phyloP scores from a whole-genome alignment of 2,888 invertebrate species.

The Odontomyia ornata region DNA sequence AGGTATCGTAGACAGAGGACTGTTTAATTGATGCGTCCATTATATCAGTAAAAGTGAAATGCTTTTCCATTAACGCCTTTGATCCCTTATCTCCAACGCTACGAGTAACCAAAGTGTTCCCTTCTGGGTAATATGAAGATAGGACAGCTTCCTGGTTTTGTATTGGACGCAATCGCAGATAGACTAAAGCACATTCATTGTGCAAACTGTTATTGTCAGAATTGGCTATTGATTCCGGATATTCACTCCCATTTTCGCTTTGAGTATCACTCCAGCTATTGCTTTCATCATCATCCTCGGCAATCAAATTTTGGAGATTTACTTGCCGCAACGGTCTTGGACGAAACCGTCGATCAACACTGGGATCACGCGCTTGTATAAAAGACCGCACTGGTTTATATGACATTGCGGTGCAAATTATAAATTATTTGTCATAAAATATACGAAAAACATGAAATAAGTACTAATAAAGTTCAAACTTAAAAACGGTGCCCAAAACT shows the following conservation, averaged over 20 bases:
- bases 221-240: not conserved
- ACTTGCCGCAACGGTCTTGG: slow-evolving; percentile 57
- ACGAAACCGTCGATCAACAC: slow-evolving; percentile 58
- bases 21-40: slow-evolving; percentile 58
- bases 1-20: slow-evolving; percentile 58
- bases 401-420: not conserved
- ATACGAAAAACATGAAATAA: not conserved
- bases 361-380: slow-evolving; percentile 58
- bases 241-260: not conserved
- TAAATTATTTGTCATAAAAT: not conserved
- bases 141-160: slow-evolving; percentile 47
- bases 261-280: slow-evolving; percentile 49
- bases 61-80: slow-evolving; percentile 58
- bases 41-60: slow-evolving; percentile 60
- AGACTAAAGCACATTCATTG: slow-evolving; percentile 58
- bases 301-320: slow-evolving; percentile 56
- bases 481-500: not conserved
- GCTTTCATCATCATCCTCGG: slow-evolving; percentile 52
- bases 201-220: slow-evolving; percentile 48
- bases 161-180: slow-evolving; percentile 60
- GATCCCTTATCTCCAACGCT: slow-evolving; percentile 49
- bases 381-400: slow-evolving; percentile 53
- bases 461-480: not conserved
- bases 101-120: slow-evolving; percentile 49
- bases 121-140: slow-evolving; percentile 54